Base-by-base conservation (phyloP, 2,888 invertebrate genomes). In the Slavum lentiscoides region DNA sequence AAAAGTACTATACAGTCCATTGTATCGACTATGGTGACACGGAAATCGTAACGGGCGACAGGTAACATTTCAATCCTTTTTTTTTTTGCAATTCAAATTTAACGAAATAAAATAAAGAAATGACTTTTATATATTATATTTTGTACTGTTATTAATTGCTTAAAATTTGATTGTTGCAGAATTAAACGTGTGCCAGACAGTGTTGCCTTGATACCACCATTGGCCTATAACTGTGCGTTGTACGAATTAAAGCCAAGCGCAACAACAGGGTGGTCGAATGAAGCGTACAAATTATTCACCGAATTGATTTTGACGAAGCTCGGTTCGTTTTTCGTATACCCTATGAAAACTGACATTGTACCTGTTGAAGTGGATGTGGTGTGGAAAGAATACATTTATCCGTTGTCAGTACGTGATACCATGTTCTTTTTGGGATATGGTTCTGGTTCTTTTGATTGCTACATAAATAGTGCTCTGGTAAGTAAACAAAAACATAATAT, bases 351-450 rank as follows among this genome's bases (percentile, higher is more conserved):
- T 23, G 19, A n/a, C 2, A 5, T 7, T n/a, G 30, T 49, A 23
- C 59, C 17, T 1, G 74, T 82, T 13, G 80, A 82, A 43, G 83
- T 83, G 13, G 80, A 83, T 49, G 17, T 83, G 11, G 49, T 74
- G 37, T 70, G 64, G 43, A 73, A 59, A 11, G 39, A 21, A 30
- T 13, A 68, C 5, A n/a, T 55, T 49, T 76, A 72, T 58, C 72
- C 68, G 5, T 49, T 74, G n/a, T 89, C 88, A 2, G 85, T 89
- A 5, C 84, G 87, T 23, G 88, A 89, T 82, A 85, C 86, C n/a
- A 85, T 89, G 2, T 86, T 88, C 13, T 88, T 87, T 83, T 83
- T 87, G 72, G 87, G 87, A 55, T 82, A 86, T 21, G 89, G 77
- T 58, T 58, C 23, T 23, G 89, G 74, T 43, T 68, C 30, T n/a